Evolutionary conservation across 2,888 invertebrate species (phyloP), one percentile per base, ranked within the genome.

Genomic region (Oegoconia quadripuncta): DNA sequence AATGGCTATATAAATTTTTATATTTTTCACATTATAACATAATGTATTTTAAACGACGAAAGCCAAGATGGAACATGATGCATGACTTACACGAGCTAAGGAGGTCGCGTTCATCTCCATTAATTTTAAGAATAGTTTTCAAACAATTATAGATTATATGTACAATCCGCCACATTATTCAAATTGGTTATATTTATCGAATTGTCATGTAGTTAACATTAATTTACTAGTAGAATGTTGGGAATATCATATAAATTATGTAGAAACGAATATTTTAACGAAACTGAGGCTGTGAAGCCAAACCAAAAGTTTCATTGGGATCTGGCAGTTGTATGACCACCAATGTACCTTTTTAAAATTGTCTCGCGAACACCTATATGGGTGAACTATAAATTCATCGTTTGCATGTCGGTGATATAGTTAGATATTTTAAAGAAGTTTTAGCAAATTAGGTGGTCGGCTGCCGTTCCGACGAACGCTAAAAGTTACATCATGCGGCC

Each of bases 401-500:
- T n/a, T n/a, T n/a, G n/a, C n/a, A n/a, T n/a, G n/a, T n/a, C n/a
- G n/a, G n/a, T n/a, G n/a, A n/a, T n/a, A n/a, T n/a, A n/a, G n/a
- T n/a, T n/a, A n/a, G n/a, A n/a, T 26, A 33, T 26, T 34, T 41
- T 46, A 41, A 42, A 45, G 44, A 31, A 33, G 9, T 16, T 34
- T 29, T 17, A 23, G 17, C 32, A 26, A 27, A 27, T 32, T 12
- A 11, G 51, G 52, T 42, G 62, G 63, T 50, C 61, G 53, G 44
- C 57, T 40, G 61, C 59, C 52, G 64, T 58, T 70, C 69, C 67
- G 63, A 61, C 60, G 68, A 63, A 64, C 60, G 52, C 64, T 66
- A 61, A 64, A 42, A 58, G 82, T 78, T 76, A 50, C 84, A 86
- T 79, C 86, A 86, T 86, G 86, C 86, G 86, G 86, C 86, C 86